Percentiles rank a stretch among this genome's conserved stretches.
These are phyloP conservation scores for Sphenopsis melanotis DNA, from an alignment of 2,797 vertebrate genomes.

Conservation along the genomic window DNA sequence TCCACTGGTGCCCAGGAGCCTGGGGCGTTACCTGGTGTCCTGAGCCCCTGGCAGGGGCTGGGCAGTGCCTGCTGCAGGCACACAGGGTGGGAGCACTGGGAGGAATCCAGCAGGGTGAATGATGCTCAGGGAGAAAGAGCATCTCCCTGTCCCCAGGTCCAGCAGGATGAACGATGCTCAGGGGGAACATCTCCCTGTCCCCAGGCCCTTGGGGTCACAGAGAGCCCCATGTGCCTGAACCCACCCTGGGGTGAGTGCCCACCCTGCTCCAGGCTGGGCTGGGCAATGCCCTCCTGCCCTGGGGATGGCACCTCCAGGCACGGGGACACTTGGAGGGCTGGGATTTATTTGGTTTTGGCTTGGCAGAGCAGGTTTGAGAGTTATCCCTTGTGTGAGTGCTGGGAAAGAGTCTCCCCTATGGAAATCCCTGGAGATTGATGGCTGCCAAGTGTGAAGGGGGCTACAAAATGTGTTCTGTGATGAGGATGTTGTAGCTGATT, in stretches of 20 bases:
- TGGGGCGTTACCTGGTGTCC: not conserved
- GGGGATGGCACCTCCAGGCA: not conserved
- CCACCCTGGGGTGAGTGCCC: accelerated
- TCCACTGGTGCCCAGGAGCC: not conserved
- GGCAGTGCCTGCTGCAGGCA: not conserved
- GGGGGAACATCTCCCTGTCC: too few relatives aligned
- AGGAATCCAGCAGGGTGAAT: not conserved
- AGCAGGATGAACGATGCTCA: too few relatives aligned
- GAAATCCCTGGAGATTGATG: too few relatives aligned
- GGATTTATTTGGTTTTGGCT: not conserved
- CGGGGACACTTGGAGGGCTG: accelerated
- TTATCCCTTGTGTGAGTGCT: not conserved
- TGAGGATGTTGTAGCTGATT: not conserved
- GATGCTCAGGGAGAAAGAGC: too few relatives aligned
- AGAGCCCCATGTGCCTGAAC: accelerated
- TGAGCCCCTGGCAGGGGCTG: not conserved
- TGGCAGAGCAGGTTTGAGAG: not conserved
- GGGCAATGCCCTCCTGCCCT: not conserved
- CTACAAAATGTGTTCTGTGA: not conserved
- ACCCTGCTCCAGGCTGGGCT: not conserved
- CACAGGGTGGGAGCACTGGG: not conserved
- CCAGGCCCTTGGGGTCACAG: not conserved
- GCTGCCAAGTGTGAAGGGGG: not conserved
- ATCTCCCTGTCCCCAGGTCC: too few relatives aligned
- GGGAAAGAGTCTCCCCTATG: not conserved